phyloP scores from a whole-genome alignment of 2,888 invertebrate genomes.

The Megastigmus dorsalis region DNA sequence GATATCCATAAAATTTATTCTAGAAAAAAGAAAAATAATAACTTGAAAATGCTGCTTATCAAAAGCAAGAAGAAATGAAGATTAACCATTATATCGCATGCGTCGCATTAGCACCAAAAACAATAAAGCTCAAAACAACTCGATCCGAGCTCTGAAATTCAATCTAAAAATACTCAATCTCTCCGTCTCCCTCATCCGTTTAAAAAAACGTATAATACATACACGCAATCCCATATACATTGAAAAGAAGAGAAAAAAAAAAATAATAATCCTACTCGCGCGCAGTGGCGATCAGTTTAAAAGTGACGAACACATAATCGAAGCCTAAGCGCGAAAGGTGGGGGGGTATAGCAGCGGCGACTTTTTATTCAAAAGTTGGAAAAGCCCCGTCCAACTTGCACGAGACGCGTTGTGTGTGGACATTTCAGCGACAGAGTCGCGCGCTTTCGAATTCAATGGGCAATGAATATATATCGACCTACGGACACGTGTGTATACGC shows the following conservation, averaged over 20 bases:
- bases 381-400: slow-evolving; percentile 43
- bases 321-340: neutral
- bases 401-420: slow-evolving; percentile 5
- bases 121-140: too few species aligned
- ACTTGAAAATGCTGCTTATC: too few species aligned
- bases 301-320: slow-evolving; percentile 46
- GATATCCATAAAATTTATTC: too few species aligned
- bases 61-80: too few species aligned
- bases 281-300: neutral
- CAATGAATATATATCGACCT: slow-evolving; percentile 14
- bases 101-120: too few species aligned
- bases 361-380: slow-evolving; percentile 49
- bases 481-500: neutral
- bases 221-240: neutral
- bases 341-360: too few species aligned
- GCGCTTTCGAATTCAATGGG: slow-evolving; percentile 38
- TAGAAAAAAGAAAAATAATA: too few species aligned
- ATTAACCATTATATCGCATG: too few species aligned
- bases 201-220: too few species aligned
- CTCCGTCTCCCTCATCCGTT: too few species aligned
- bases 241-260: neutral
- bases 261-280: neutral
- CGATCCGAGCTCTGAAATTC: too few species aligned
- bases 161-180: too few species aligned
- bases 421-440: neutral